Evolutionary conservation across 2,113 vertebrate species (phyloP), one percentile per base, ranked within the genome.

Genomic region (Epinephelus lanceolatus): DNA sequence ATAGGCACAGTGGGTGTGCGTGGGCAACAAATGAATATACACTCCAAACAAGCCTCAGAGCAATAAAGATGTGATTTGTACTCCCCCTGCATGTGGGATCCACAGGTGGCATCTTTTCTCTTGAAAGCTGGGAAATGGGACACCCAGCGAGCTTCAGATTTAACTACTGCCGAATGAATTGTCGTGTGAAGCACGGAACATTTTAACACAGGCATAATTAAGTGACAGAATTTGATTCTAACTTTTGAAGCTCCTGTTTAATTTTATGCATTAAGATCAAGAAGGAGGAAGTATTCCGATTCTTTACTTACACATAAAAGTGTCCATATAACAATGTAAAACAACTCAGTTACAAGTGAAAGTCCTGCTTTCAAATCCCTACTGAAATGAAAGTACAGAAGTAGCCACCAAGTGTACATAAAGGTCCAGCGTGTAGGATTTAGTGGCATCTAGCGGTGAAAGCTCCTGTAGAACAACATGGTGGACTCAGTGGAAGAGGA

Each of bases 1-100:
- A 92, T 86, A 89, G 91, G 74, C 87, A 55, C 84, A 81, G 93
- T 93, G 90, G 89, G 93, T 76, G 90, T 87, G 92, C 59, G 92
- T 93, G 89, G 91, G 91, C 88, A 92, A 88, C 76, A 68, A 71
- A 86, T 81, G 79, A 85, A 89, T 81, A 86, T 72, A 88, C 74
- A 84, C 88, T 89, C 75, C 59, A 88, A 93, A 89, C 76, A 85
- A 86, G 81, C 78, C 81, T 87, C 81, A 71, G 61, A 60, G 85
- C 75, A 78, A 75, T 81, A 57, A 78, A 83, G 84, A 79, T 40
- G 45, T 56, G 75, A 72, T 80, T 77, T 80, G 15, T 84, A 61
- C 73, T 74, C 56, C 82, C 37, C 7, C 79, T 84, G 71, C 49
- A 78, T 37, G 74, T 80, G 75, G 68, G 71, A 87, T 79, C 81